Evolutionary conservation across 1,140 invertebrate genomes (phyloP), one percentile per base, ranked within the genome.

Genomic region (Aphidius gifuensis): DNA sequence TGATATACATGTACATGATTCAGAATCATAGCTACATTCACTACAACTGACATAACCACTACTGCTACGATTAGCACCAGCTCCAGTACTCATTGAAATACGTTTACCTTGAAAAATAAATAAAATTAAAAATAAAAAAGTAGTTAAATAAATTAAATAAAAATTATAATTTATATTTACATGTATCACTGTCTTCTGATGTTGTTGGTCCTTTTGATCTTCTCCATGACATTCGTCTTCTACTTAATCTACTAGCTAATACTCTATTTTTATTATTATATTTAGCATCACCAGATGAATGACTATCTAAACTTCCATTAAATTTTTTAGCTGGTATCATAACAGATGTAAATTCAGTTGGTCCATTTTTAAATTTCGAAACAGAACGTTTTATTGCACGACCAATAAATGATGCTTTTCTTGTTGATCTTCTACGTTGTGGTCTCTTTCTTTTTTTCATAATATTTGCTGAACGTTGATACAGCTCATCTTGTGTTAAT

Each of bases 401-500:
- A 11, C 79, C 73, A 0, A 81, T 66, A 6, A 81, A 69, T 47
- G 73, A 72, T n/a, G 77, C 68, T 46, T 78, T 74, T 5, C 78
- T 69, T 4, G 67, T 73, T 0, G 79, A 79, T 39, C 78, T 67
- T 32, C 78, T 69, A 53, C 79, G 69, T 59, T 80, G 77, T 0
- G 78, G 80, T 23, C 80, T 71, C n/a, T 78, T 69, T 23, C 80
- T 91, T 58, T 90, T 85, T 45, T 89, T 85, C 93, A 95, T 94
- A 64, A 94, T 94, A 45, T 87, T 87, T 74, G 93, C 94, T 61
- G 91, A 92, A 70, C 92, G 86, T 72, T 93, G 90, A 73, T 93
- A 94, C 58, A 94, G 82, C 78, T 95, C 92, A 69, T 94, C 93
- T 78, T 94, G 92, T 21, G 91, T 94, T 21, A 95, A 78, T 0